A percentile compares a stretch with the other conserved stretches of the same genome.
Conservation (phyloP, 2,113 vertebrate species). For the Canis aureus region DNA sequence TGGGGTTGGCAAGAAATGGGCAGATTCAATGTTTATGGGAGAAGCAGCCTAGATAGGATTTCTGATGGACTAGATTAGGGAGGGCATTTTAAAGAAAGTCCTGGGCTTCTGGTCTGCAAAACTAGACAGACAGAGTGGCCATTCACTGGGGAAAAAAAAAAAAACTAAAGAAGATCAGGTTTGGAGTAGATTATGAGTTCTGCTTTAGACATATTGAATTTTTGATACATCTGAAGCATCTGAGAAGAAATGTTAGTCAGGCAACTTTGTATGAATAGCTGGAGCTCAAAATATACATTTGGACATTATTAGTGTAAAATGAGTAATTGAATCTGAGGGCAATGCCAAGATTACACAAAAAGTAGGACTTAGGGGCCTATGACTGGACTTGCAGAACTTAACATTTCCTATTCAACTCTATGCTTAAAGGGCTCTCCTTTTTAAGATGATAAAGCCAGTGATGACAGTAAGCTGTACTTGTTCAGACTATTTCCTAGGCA, state of each 20-base stretch:
- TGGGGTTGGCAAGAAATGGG: not conserved
- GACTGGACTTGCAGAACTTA: not conserved
- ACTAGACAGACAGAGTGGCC: not conserved
- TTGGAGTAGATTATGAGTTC: not conserved
- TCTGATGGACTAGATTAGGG: not conserved
- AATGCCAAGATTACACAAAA: not conserved
- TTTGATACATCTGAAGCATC: not conserved
- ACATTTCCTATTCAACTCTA: not conserved
- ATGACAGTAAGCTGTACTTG: not conserved
- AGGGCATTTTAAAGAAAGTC: not conserved
- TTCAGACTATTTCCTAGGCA: not conserved
- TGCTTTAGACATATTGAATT: not conserved
- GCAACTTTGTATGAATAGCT: not conserved
- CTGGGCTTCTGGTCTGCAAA: not conserved
- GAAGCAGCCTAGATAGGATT: not conserved
- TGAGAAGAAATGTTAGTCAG: not conserved
- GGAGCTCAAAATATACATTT: not conserved
- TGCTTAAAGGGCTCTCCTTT: not conserved
- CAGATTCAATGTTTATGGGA: not conserved
- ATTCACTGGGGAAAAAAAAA: not conserved
- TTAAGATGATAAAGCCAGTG: not conserved
- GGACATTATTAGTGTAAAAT: not conserved
- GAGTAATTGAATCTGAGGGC: not conserved
- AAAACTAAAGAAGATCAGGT: not conserved
- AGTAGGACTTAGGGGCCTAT: not conserved